These are phyloP conservation scores for Nesometra sesokonis DNA, from an alignment of 35 echinoderm and acorn worm species.

Conservation along the genomic window DNA sequence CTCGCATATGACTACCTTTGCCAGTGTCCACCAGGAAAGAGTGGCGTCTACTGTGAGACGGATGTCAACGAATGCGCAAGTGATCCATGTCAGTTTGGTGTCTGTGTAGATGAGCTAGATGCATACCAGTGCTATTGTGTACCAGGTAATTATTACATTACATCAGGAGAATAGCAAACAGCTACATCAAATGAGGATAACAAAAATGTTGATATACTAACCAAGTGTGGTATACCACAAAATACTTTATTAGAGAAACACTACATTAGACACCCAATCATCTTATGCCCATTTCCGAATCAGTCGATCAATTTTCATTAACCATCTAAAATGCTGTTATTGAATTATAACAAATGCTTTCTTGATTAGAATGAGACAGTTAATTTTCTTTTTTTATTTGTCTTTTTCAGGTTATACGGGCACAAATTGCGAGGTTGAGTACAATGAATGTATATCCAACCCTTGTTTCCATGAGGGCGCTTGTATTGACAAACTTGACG, in stretches of 20 bases:
- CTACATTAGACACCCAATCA: too few species aligned
- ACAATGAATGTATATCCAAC: constrained; percentile 79
- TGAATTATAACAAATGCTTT: too few species aligned
- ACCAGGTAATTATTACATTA: constrained; percentile 49
- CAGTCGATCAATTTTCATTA: too few species aligned
- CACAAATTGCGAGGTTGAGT: constrained; percentile 61
- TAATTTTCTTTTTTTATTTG: not conserved
- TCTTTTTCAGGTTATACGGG: constrained; percentile 59
- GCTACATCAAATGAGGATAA: too few species aligned
- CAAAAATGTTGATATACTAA: too few species aligned
- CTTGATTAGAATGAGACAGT: too few species aligned
- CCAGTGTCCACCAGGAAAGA: constrained; percentile 58
- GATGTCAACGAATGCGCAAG: constrained; percentile 83
- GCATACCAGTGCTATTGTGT: constrained; percentile 54
- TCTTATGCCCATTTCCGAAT: too few species aligned
- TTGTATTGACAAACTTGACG: constrained; percentile 59
- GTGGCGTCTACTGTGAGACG: constrained; percentile 59
- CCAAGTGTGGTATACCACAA: too few species aligned
- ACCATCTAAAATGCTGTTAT: too few species aligned
- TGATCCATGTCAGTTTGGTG: constrained; percentile 56
- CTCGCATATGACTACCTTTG: constrained; percentile 53
- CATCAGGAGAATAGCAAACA: too few species aligned
- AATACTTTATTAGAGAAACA: too few species aligned
- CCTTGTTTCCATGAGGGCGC: constrained; percentile 69
- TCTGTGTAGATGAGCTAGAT: constrained; percentile 58